A percentile compares a stretch with the other conserved stretches of the same genome.
Conservation (phyloP, 92 coral and sea anemone species). For the Chrysogorgia sp. region DNA sequence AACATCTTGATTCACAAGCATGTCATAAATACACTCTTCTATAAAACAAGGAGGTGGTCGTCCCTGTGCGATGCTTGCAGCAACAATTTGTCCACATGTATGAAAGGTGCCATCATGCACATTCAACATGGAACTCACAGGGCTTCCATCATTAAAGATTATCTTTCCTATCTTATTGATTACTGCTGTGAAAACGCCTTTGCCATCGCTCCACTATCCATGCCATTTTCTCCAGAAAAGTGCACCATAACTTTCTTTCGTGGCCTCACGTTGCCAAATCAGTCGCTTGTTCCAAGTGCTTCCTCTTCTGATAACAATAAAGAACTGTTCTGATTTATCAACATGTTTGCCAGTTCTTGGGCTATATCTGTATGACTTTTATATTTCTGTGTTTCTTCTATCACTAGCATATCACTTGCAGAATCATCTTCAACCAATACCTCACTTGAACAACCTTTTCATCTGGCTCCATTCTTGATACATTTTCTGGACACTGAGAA, state of each 20-base stretch:
- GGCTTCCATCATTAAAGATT: conserved; percentile 18
- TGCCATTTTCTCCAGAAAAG: conserved; percentile 40
- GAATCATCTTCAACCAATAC: too few relatives aligned
- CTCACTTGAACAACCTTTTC: too few relatives aligned
- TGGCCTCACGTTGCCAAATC: conserved; percentile 33
- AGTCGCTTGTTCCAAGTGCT: neutral
- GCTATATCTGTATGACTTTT: too few relatives aligned
- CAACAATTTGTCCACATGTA: conserved; percentile 46
- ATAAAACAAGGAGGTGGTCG: conserved; percentile 50
- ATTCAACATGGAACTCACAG: conserved; percentile 12
- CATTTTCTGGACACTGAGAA: too few relatives aligned
- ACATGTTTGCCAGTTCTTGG: too few relatives aligned
- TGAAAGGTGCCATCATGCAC: conserved; percentile 29
- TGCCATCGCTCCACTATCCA: conserved; percentile 34
- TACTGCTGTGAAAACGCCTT: conserved; percentile 24
- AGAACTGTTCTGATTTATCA: conserved; percentile 52
- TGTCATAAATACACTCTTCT: conserved; percentile 54
- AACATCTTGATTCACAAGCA: conserved; percentile 57
- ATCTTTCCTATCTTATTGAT: conserved; percentile 1
- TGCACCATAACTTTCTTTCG: conserved; percentile 7
- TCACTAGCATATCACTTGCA: too few relatives aligned
- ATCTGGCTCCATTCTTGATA: too few relatives aligned
- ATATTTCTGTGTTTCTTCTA: too few relatives aligned
- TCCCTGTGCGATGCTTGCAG: conserved; percentile 32
- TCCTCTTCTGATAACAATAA: conserved; percentile 52